A percentile compares a stretch with the other conserved stretches of the same genome.
These are phyloP conservation scores for Zoanthus solanderi DNA, from an alignment of 92 coral and sea anemone species.

Conservation along the genomic window DNA sequence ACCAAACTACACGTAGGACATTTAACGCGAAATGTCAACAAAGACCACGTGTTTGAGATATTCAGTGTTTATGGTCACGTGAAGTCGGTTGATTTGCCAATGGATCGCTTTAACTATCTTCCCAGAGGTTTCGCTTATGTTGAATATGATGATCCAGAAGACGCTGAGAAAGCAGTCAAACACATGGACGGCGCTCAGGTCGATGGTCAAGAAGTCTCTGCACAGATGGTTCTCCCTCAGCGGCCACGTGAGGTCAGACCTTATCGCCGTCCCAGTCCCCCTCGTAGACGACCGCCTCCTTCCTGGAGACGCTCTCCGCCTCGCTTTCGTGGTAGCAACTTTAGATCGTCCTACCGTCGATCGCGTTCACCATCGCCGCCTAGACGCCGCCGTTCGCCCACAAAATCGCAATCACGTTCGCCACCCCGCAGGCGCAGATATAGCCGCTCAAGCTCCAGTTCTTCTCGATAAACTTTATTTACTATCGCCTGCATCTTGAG, in stretches of 20 bases:
- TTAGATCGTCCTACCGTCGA: constrained; percentile 80
- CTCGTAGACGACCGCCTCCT: constrained; percentile 82
- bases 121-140: constrained; percentile 97
- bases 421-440: constrained; percentile 89
- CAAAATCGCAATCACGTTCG: constrained; percentile 87
- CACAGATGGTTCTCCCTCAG: constrained; percentile 88
- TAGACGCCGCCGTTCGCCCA: constrained; percentile 84
- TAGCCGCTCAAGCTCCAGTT: constrained; percentile 86
- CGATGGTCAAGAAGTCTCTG: constrained; percentile 93
- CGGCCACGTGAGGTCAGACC: constrained; percentile 91
- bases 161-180: constrained; percentile 89
- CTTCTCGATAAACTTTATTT: constrained; percentile 54
- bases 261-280: constrained; percentile 82
- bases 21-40: constrained; percentile 92
- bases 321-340: constrained; percentile 84
- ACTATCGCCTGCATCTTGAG: not conserved
- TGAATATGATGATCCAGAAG: constrained; percentile 86
- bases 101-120: constrained; percentile 84
- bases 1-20: constrained; percentile 89
- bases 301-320: constrained; percentile 96
- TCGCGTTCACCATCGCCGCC: constrained; percentile 88
- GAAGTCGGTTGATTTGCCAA: constrained; percentile 89
- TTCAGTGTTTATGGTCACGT: constrained; percentile 97
- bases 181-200: constrained; percentile 99
- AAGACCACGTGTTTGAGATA: constrained; percentile 95